phyloP scores from a whole-genome alignment of 2,888 invertebrate genomes.

The Eugnorisma glareosa region DNA sequence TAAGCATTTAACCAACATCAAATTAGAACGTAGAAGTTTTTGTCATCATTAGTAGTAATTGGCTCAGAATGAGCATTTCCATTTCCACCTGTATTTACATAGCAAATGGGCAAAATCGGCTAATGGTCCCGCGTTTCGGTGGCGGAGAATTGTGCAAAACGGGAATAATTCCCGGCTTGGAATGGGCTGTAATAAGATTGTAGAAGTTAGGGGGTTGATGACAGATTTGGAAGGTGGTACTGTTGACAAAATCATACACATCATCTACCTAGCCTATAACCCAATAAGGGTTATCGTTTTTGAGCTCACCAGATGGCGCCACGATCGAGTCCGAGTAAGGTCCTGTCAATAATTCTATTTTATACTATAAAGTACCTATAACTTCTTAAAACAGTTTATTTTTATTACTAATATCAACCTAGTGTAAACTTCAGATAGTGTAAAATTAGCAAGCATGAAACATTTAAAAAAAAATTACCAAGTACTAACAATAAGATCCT shows the following conservation, averaged over 20 bases:
- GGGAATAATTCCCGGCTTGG: slow-evolving; percentile 34
- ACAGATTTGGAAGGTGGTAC: neutral
- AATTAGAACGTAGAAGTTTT: slow-evolving; percentile 63
- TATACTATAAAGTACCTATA: no score
- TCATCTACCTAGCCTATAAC: neutral
- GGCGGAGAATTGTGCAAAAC: slow-evolving; percentile 38
- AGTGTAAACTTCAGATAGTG: no score
- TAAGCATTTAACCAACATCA: slow-evolving; percentile 55
- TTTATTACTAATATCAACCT: no score
- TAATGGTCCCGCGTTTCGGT: slow-evolving; percentile 63
- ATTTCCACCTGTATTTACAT: slow-evolving; percentile 74
- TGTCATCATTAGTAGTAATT: slow-evolving; percentile 70
- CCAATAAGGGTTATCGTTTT: no score
- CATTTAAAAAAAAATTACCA: no score
- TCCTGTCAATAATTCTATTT: no score
- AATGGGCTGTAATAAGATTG: slow-evolving; percentile 30
- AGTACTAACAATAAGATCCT: no score
- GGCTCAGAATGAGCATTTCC: slow-evolving; percentile 67
- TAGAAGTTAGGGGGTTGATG: slow-evolving; percentile 2
- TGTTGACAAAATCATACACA: neutral
- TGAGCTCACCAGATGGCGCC: no score
- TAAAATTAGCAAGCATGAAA: no score
- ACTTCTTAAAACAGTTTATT: no score
- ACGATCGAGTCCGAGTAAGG: no score
- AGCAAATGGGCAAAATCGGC: slow-evolving; percentile 70